These are phyloP conservation scores for Benthosema pterotum DNA, from an alignment of 2,797 vertebrate species.

Conservation along the genomic window DNA sequence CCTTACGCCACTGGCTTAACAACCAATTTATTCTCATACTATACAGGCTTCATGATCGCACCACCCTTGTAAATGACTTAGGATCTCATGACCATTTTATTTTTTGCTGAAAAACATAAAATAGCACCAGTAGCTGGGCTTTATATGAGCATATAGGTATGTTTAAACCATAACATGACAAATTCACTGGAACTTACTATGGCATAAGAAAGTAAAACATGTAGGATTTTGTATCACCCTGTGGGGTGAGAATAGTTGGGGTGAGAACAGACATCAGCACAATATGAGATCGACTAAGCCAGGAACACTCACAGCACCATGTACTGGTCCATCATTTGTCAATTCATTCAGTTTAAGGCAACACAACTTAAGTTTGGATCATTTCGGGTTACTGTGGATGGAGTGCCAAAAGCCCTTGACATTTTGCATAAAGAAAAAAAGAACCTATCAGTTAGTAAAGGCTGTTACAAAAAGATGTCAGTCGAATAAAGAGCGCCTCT, in stretches of 20 bases:
- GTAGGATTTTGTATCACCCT: slow-evolving; percentile 25
- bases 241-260: slow-evolving; percentile 31
- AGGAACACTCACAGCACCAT: slow-evolving; percentile 54
- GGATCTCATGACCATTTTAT: no score
- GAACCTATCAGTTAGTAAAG: slow-evolving; percentile 76
- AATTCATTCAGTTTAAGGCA: slow-evolving; percentile 81
- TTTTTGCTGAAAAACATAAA: slow-evolving; percentile 5
- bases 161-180: slow-evolving; percentile 8
- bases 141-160: slow-evolving; percentile 25
- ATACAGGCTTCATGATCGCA: no score
- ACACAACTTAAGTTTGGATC: slow-evolving; percentile 83
- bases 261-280: background rate
- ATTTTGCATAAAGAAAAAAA: slow-evolving; percentile 81
- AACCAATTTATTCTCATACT: background rate
- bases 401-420: slow-evolving; percentile 87
- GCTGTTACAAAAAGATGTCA: slow-evolving; percentile 70
- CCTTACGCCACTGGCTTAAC: slow-evolving; percentile 13
- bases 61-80: no score
- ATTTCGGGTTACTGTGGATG: slow-evolving; percentile 91
- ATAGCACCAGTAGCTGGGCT: slow-evolving; percentile 29
- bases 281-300: slow-evolving; percentile 29
- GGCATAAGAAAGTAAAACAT: background rate
- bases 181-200: no score
- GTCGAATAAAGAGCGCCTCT: slow-evolving; percentile 72
- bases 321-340: slow-evolving; percentile 68